A percentile compares a stretch with the other conserved stretches of the same genome.
These are phyloP conservation scores for Corvus cornix DNA, from an alignment of 2,113 vertebrate species.

Conservation along the genomic window DNA sequence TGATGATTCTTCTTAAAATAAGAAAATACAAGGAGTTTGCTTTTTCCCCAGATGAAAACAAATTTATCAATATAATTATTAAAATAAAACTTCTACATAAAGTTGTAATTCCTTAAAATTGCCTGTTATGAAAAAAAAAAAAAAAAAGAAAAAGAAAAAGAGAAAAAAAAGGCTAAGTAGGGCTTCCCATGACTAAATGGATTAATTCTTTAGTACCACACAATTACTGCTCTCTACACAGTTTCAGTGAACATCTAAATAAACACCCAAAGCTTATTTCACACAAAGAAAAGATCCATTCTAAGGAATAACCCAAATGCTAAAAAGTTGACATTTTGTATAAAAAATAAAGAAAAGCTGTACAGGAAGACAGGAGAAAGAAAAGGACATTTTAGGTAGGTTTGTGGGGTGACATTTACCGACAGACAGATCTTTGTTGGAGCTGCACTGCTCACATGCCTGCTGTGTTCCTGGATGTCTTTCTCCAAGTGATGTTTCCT, in stretches of 20 bases:
- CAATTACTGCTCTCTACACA: slow-evolving; percentile 76
- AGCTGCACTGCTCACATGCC: slow-evolving; percentile 1
- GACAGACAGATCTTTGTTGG: slow-evolving; percentile 72
- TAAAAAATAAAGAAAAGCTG: slow-evolving; percentile 40
- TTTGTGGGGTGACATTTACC: slow-evolving; percentile 56
- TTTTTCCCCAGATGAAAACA: background rate
- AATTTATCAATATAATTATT: background rate
- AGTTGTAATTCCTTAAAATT: slow-evolving; percentile 51
- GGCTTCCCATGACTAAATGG: slow-evolving; percentile 85
- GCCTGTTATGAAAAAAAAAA: slow-evolving; percentile 55
- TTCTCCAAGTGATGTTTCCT: slow-evolving; percentile 9
- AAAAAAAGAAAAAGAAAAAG: slow-evolving; percentile 29
- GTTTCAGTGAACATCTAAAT: slow-evolving; percentile 78
- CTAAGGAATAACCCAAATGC: slow-evolving; percentile 70
- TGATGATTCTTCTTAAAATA: background rate
- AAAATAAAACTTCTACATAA: slow-evolving; percentile 32
- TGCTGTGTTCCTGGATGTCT: slow-evolving; percentile 63
- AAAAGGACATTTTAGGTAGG: slow-evolving; percentile 59
- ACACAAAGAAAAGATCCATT: slow-evolving; percentile 70
- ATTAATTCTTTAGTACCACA: slow-evolving; percentile 82
- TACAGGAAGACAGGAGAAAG: slow-evolving; percentile 32
- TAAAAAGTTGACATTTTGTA: slow-evolving; percentile 69
- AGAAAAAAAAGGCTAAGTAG: slow-evolving; percentile 59
- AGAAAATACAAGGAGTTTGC: background rate
- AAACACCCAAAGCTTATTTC: slow-evolving; percentile 80